Base-by-base conservation (phyloP, 2,113 vertebrate genomes). In the Cinclus cinclus region DNA sequence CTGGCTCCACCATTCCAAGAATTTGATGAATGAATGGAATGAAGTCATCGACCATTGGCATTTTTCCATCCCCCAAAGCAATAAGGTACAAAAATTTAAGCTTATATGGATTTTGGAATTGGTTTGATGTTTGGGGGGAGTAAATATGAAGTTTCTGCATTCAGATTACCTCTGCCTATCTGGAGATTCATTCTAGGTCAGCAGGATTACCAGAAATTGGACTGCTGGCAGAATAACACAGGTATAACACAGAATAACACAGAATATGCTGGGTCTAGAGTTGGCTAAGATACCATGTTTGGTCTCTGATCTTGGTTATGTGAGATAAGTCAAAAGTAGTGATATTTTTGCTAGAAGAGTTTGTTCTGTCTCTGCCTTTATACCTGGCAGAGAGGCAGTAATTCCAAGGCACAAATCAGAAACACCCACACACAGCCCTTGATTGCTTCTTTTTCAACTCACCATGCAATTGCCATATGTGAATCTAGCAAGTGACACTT, bases 401-500 rank as follows among this genome's bases (percentile, higher is more conserved):
- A 92, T 84, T 95, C 86, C 4, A 18, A 95, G 75, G 71, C 85
- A 95, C 81, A 96, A 95, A 91, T 94, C 75, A 78, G 76, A 41
- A 94, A 81, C 90, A 89, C 90, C 64, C 62, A 83, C 80, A 2
- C 79, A 33, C 79, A 91, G 67, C 90, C 87, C 87, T 92, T 86
- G 78, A 77, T 91, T 94, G 68, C 87, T 92, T 58, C 84, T 88
- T 85, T 96, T 85, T 95, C 92, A 94, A 94, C 63, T 95, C 75
- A 28, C 91, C 92, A 76, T 96, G 91, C 75, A 88, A 77, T 62
- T 94, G 90, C 94, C 90, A 95, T 92, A 96, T 91, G 94, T 96
- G 94, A 90, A 96, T 91, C 55, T 44, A 91, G 63, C 71, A 87
- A 88, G 75, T 81, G 85, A 69, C 90, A 87, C 92, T 93, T 93